These are phyloP conservation scores for Acrobasis repandana DNA, from an alignment of 2,888 invertebrate species.

Conservation along the genomic window DNA sequence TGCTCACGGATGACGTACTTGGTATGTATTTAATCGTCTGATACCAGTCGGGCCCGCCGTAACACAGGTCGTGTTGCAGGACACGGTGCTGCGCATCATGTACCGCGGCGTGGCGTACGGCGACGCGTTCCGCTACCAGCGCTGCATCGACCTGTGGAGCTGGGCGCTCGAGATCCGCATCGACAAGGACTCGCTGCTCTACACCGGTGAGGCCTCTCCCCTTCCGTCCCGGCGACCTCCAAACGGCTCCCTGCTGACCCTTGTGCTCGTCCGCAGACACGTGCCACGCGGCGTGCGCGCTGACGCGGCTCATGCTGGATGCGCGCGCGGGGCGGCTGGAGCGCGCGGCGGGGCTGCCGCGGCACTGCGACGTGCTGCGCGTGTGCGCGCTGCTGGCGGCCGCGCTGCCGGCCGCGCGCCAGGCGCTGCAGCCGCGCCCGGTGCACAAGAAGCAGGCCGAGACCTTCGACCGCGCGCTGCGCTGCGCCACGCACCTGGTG, in stretches of 20 bases:
- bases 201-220: constrained; percentile 49
- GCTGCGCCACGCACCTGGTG: constrained; percentile 90
- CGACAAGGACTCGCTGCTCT: constrained; percentile 88
- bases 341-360: constrained; percentile 69
- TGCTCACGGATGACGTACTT: too few species aligned
- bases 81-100: constrained; percentile 18
- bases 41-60: too few species aligned
- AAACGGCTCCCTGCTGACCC: too few species aligned
- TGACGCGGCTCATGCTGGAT: constrained; percentile 92
- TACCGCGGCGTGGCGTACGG: constrained; percentile 87
- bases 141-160: constrained; percentile 94
- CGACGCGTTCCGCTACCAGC: constrained; percentile 88
- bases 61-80: constrained; percentile 67
- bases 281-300: constrained; percentile 92
- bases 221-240: too few species aligned
- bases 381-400: constrained; percentile 36
- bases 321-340: constrained; percentile 84
- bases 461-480: constrained; percentile 90
- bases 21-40: too few species aligned
- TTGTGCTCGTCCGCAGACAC: too few species aligned
- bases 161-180: constrained; percentile 91
- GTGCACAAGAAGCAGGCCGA: constrained; percentile 90
- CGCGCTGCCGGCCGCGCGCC: constrained; percentile 62
- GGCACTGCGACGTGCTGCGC: constrained; percentile 86
- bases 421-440: constrained; percentile 81